These are phyloP conservation scores for Drosophila sturtevanti DNA, from an alignment of 1,140 invertebrate species.

Conservation along the genomic window DNA sequence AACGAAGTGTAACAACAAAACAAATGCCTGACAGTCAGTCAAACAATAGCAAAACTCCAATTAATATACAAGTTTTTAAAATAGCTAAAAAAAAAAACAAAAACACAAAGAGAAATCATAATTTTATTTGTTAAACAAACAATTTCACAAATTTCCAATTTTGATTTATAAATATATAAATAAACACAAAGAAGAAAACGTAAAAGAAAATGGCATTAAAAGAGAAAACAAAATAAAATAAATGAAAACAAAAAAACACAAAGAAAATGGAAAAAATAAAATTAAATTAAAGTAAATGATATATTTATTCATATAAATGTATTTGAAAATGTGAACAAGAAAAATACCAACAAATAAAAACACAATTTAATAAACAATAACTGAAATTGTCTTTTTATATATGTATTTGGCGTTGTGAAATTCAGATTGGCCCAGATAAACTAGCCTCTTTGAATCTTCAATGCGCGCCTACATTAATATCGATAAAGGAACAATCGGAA, in stretches of 20 bases:
- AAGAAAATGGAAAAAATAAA: conserved; percentile 40
- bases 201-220: conserved; percentile 65
- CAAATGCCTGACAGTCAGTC: not conserved
- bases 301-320: conserved; percentile 82
- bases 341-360: conserved; percentile 77
- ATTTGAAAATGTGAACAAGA: conserved; percentile 78
- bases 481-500: not conserved
- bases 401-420: not conserved
- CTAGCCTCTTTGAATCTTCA: not conserved
- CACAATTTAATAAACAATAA: conserved; percentile 76
- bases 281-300: conserved; percentile 73
- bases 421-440: too few species aligned
- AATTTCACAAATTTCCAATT: conserved; percentile 1
- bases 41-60: conserved; percentile 3
- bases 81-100: not conserved
- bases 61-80: not conserved
- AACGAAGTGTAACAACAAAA: conserved; percentile 32
- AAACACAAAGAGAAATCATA: not conserved
- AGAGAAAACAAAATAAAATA: conserved; percentile 50
- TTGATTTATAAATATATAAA: conserved; percentile 1
- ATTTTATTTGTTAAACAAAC: conserved; percentile 3
- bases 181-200: conserved; percentile 24
- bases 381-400: not conserved
- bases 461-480: not conserved
- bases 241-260: conserved; percentile 48